Base-by-base conservation (phyloP, 2,113 vertebrate species). In the Phoxinus phoxinus region DNA sequence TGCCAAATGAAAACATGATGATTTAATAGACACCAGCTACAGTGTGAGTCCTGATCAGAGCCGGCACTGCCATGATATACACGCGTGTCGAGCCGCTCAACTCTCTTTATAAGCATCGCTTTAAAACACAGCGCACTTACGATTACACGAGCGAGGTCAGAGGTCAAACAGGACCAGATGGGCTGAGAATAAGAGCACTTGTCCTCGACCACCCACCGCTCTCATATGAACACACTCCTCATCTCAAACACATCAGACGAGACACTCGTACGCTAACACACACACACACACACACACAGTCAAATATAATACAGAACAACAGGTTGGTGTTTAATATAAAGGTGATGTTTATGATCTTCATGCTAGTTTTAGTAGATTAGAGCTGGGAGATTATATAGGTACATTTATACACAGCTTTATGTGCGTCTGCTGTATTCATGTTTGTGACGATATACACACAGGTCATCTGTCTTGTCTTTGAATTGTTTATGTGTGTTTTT, bases 141-240 rank as follows among this genome's bases (percentile, higher is more conserved):
- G 95, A 97, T 97, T 97, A 96, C 90, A 92, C 92, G 94, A 95
- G 94, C 93, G 92, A 93, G 92, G 91, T 91, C 95, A 83, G 85
- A 91, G 93, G 95, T 95, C 97, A 97, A 98, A 97, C 97, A 94
- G 90, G 92, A 96, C 93, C 97, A 98, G 96, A 98, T 99, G 97
- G 96, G 95, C 96, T 96, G 94, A 94, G 94, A 90, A 89, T 93
- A 93, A 7, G 76, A 13, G 12, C 84, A 88, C 87, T 89, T 94
- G 91, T 96, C 93, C 95, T 94, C 56, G 95, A 94, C 96, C 97
- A 97, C 97, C 97, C 97, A 97, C 96, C 94, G 93, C 93, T 74
- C 67, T 61, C 51, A 56, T 8, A 23, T 56, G 8, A 23, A 56
- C 53, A 56, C 53, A 56, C 53, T 46, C 53, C 10, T 30, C 32